These are phyloP conservation scores for Drosophila monieri DNA, from an alignment of 2,888 invertebrate species.

Conservation along the genomic window DNA sequence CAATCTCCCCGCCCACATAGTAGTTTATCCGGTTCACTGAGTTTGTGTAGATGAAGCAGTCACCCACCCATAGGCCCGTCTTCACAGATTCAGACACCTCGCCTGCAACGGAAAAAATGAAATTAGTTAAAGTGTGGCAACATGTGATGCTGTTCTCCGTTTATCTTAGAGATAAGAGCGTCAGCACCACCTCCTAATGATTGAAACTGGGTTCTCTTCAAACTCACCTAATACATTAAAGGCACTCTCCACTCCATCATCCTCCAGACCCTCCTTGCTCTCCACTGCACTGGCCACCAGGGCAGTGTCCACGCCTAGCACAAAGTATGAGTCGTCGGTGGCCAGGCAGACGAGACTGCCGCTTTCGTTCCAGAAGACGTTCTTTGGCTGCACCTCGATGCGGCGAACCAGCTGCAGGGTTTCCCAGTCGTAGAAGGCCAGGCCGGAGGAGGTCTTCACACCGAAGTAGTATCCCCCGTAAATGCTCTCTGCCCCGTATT, in stretches of 20 bases:
- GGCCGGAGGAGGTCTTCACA: slow-evolving; percentile 94
- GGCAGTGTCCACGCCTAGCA: slow-evolving; percentile 94
- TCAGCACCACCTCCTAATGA: background rate
- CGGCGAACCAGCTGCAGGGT: slow-evolving; percentile 94
- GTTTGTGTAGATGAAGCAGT: slow-evolving; percentile 99
- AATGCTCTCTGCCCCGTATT: slow-evolving; percentile 98
- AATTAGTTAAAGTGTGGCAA: background rate
- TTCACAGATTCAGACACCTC: slow-evolving; percentile 96
- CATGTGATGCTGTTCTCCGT: background rate
- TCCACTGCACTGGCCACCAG: slow-evolving; percentile 91
- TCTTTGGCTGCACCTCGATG: slow-evolving; percentile 97
- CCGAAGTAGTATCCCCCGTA: slow-evolving; percentile 96
- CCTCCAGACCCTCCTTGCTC: slow-evolving; percentile 90
- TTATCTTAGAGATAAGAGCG: slow-evolving; percentile 1
- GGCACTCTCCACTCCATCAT: slow-evolving; percentile 97
- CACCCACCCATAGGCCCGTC: slow-evolving; percentile 98
- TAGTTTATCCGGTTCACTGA: slow-evolving; percentile 98
- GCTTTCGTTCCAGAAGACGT: slow-evolving; percentile 98
- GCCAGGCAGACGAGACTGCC: slow-evolving; percentile 97
- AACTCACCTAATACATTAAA: slow-evolving; percentile 90
- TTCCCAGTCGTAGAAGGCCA: slow-evolving; percentile 99
- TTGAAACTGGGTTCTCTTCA: background rate
- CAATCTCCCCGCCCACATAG: slow-evolving; percentile 99
- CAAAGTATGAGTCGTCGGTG: slow-evolving; percentile 97
- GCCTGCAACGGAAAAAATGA: slow-evolving; percentile 57